These are phyloP conservation scores for Andrena trimmerana DNA, from an alignment of 2,888 invertebrate genomes.

Conservation along the genomic window DNA sequence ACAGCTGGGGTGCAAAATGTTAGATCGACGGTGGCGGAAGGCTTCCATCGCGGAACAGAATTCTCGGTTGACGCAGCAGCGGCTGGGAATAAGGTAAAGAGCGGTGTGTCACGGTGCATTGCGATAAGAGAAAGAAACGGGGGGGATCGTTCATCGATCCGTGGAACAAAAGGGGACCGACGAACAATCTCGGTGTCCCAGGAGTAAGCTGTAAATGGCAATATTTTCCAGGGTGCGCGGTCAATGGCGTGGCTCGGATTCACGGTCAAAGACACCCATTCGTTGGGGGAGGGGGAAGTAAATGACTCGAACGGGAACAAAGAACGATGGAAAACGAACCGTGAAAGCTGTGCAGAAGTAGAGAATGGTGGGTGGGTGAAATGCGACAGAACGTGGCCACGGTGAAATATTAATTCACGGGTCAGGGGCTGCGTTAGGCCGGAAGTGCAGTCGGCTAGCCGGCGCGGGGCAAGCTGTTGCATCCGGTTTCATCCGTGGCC, in stretches of 20 bases:
- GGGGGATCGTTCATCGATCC: conserved; percentile 39
- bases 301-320: conserved; percentile 49
- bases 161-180: conserved; percentile 20
- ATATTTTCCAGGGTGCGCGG: conserved; percentile 30
- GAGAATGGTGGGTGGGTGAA: conserved; percentile 18
- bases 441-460: conserved; percentile 76
- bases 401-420: conserved; percentile 82
- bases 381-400: conserved; percentile 69
- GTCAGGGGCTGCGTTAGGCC: conserved; percentile 72
- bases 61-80: not conserved
- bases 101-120: conserved; percentile 27
- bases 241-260: conserved; percentile 48
- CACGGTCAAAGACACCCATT: conserved; percentile 44
- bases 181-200: conserved; percentile 9
- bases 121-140: conserved; percentile 11
- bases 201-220: conserved; percentile 42
- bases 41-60: not conserved
- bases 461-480: conserved; percentile 81
- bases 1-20: too few species aligned
- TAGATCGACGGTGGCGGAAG: not conserved
- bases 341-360: conserved; percentile 29
- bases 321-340: conserved; percentile 47
- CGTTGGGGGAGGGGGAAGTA: conserved; percentile 18
- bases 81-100: not conserved
- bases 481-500: conserved; percentile 74